Base-by-base conservation (phyloP, 2,113 vertebrate species). In the Saimiri boliviensis region DNA sequence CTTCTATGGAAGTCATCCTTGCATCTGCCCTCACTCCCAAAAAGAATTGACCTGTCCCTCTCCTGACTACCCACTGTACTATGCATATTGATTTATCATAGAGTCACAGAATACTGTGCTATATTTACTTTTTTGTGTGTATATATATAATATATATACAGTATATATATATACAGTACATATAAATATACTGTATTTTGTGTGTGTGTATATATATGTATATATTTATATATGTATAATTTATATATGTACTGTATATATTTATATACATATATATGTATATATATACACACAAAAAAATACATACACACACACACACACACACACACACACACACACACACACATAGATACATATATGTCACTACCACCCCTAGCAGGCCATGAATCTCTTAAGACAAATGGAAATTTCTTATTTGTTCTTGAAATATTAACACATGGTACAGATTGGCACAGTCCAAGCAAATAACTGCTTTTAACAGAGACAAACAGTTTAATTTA, bases 401-500 rank as follows among this genome's bases (percentile, higher is more conserved):
- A 86, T 2, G 76, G 23, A 86, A 70, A 85, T 52, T 80, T 80
- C 37, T 86, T 37, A 63, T 74, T 70, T 93, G 40, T 76, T 13
- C 40, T 83, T 88, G 30, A 85, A 49, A 63, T 81, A 60, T 23
- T 73, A 80, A 47, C 30, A 63, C 6, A 19, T 35, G 81, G 3
- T n/a, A 27, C 0, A 45, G 35, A 49, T 2, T 66, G 4, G 25
- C 25, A 84, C 2, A 74, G 54, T 19, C 3, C 5, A 84, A 66
- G 9, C 20, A 86, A 81, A 60, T 49, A 89, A 84, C 70, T 90
- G 8, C 84, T 68, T 91, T 84, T 54, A 74, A 49, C 40, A 10
- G 13, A 93, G 6, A 92, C 17, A 84, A 87, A 84, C 0, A n/a
- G 45, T 68, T 76, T 70, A 73, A 94, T 35, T 88, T 70, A 54